Evolutionary conservation across 2,888 invertebrate genomes (phyloP), one percentile per base, ranked within the genome.

Genomic region (Scelioninae gen. 1): DNA sequence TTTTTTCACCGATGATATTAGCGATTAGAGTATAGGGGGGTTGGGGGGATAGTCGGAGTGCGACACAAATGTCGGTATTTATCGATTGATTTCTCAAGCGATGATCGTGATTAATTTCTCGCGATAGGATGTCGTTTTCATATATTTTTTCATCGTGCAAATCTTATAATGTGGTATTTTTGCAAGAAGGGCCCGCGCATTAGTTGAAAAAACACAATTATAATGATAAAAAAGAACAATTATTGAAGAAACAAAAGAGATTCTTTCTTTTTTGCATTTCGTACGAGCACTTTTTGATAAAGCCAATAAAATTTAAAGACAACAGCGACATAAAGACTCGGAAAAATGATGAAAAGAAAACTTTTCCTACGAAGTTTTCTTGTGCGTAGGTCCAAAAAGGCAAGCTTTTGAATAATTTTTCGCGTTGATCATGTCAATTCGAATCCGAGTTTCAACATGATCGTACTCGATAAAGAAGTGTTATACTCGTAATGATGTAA

Each of bases 391-490:
- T n/a, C n/a, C n/a, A n/a, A n/a, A n/a, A n/a, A n/a, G n/a, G n/a
- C n/a, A n/a, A n/a, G n/a, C n/a, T n/a, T n/a, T n/a, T n/a, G n/a
- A n/a, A n/a, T n/a, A n/a, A n/a, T n/a, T 78, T 68, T 75, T 78
- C 62, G 69, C 58, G 75, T 65, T 75, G 78, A 75, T 82, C 74
- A 55, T 77, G 78, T 82, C 78, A 82, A 82, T 82, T 82, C 55
- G 69, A 74, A 78, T 74, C 23, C 71, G 76, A 82, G 60, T 56
- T 69, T 75, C 69, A 49, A 38, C 34, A 43, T 47, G 62, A 65
- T 66, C 66, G 68, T 68, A 34, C 56, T 65, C 65, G 69, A 75
- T 62, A 58, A 71, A 62, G 66, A 47, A 66, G 49, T 16, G 72
- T 60, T 23, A 11, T 8, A 65, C 55, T 47, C 55, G 65, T 77